Base-by-base conservation (phyloP, 2,113 vertebrate species). In the Cololabis saira region DNA sequence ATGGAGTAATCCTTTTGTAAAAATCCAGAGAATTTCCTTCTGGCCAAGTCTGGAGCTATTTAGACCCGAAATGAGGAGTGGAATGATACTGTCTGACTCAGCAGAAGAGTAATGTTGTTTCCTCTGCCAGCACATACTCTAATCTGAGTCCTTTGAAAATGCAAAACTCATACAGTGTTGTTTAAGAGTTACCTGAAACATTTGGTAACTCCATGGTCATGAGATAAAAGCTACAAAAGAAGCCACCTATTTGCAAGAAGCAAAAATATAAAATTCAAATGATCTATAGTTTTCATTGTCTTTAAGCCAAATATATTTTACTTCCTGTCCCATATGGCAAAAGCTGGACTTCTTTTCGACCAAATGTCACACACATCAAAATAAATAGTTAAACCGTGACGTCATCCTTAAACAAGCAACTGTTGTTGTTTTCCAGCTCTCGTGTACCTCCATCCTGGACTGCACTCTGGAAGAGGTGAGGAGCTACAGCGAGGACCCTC, bases 401-500 rank as follows among this genome's bases (percentile, higher is more conserved):
- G 33, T 11, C 33, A 37, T 37, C 33, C 18, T 50, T 0, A 51
- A 57, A 17, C 58, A 48, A 74, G 30, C 17, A 3, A 1, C 33
- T 67, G 12, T 33, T 74, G n/a, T 67, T 62, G n/a, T 68, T 62
- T 79, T 80, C 50, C 71, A 99, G 97, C 89, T 94, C 21, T 89
- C 90, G 1, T 98, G 95, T n/a, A 94, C 90, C 3, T 95, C 94
- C 61, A 91, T 94, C 76, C 63, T 98, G 85, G 90, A 94, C 73
- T 94, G 93, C 80, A 91, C 93, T 3, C 69, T 97, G 77, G 95
- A 95, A 67, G 95, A 98, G 44, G 90, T 96, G 56, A 94, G 71
- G 75, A 93, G 92, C 76, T 89, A 80, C 45, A 40, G 43, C 45
- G 21, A 30, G 6, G 78, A 83, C 2, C 83, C 79, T 10, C 57